A percentile compares a stretch with the other conserved stretches of the same genome.
Evolutionary conservation across 2,113 vertebrate genomes (phyloP).

Genomic region (Lucifuga dentata): DNA sequence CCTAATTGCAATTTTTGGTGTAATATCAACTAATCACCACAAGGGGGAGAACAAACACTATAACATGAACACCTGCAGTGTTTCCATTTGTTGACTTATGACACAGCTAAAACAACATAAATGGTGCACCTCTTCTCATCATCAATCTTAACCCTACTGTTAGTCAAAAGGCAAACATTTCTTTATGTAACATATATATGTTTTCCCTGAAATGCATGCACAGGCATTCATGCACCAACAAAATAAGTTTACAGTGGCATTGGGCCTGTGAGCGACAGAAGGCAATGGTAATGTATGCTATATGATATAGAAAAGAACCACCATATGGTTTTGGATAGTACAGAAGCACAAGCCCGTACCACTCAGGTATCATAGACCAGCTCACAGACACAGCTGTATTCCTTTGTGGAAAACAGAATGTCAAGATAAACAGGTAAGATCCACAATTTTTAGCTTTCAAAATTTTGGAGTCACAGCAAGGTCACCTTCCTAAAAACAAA

Average conservation of each 20-base stretch:
- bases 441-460: no score
- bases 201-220: not conserved
- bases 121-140: not conserved
- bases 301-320: not conserved
- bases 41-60: constrained; percentile 52
- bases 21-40: constrained; percentile 49
- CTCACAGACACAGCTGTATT: not conserved
- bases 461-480: not conserved
- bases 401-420: not conserved
- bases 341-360: no score
- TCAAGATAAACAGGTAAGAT: no score
- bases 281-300: not conserved
- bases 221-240: not conserved
- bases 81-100: not conserved
- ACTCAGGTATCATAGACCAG: not conserved
- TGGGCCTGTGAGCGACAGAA: constrained; percentile 6
- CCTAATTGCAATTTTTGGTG: constrained; percentile 35
- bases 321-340: not conserved
- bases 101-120: not conserved
- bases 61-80: not conserved
- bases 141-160: not conserved
- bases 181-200: not conserved
- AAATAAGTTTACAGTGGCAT: constrained; percentile 27
- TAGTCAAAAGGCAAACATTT: not conserved
- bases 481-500: constrained; percentile 8